Evolutionary conservation across 2,888 invertebrate genomes (phyloP).

Genomic region (Tachina fera): DNA sequence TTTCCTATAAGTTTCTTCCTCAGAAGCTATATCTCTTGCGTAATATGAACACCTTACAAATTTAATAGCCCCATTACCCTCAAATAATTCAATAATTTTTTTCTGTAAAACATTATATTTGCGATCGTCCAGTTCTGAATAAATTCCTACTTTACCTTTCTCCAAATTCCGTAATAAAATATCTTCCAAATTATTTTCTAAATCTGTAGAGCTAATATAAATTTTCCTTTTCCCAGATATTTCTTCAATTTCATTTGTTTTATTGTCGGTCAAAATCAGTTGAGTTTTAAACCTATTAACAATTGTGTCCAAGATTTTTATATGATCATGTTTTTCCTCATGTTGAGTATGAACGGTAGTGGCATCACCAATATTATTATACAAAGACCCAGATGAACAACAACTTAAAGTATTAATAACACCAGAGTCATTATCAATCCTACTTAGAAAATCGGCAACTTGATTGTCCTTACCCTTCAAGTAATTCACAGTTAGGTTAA

Average conservation of each 20-base stretch:
- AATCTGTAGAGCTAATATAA: too few species aligned
- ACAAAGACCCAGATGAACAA: too few species aligned
- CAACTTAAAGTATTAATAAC: conserved; percentile 1
- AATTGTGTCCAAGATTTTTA: conserved; percentile 43
- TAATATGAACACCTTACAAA: too few species aligned
- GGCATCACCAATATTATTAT: neutral
- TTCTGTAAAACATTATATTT: conserved; percentile 62
- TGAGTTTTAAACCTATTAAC: conserved; percentile 53
- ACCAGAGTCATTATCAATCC: conserved; percentile 29
- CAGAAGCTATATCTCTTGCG: conserved; percentile 38
- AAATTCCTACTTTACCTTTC: conserved; percentile 57
- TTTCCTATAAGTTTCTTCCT: neutral
- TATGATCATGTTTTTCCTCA: conserved; percentile 23
- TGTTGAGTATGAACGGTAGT: conserved; percentile 26
- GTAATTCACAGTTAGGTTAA: conserved; percentile 30
- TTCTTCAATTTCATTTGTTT: neutral
- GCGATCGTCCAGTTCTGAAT: conserved; percentile 49
- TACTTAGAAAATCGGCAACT: conserved; percentile 34
- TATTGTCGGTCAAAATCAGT: conserved; percentile 15
- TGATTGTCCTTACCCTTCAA: conserved; percentile 42
- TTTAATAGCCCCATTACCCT: conserved; percentile 42
- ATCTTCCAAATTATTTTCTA: too few species aligned
- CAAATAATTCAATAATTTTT: conserved; percentile 16
- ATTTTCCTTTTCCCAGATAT: too few species aligned
- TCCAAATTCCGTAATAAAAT: too few species aligned